Evolutionary conservation across 1,140 invertebrate genomes (phyloP).

Genomic region (Portunus trituberculatus): DNA sequence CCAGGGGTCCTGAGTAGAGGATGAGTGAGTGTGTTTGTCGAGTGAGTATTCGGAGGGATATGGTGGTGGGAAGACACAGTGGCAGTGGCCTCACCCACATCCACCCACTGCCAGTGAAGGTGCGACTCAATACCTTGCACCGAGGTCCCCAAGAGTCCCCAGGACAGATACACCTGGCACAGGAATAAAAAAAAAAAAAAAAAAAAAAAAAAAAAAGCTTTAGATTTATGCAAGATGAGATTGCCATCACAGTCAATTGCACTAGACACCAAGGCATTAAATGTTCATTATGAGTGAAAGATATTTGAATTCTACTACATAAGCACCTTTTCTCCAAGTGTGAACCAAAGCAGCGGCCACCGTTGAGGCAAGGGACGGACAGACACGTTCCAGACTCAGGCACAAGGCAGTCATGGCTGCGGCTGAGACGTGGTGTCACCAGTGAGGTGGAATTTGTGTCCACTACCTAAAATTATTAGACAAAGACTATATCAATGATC

Average conservation of each 20-base stretch:
- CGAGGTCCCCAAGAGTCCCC: constrained; percentile 55
- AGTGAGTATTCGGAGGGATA: constrained; percentile 43
- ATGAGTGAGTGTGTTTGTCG: constrained; percentile 29
- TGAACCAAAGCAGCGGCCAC: too few species aligned
- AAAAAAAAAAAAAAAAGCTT: too few species aligned
- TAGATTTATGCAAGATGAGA: neutral
- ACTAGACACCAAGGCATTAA: neutral
- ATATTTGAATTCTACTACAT: neutral
- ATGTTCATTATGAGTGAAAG: neutral
- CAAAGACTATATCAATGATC: too few species aligned
- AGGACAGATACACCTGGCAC: constrained; percentile 59
- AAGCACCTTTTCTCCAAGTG: neutral
- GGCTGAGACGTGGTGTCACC: too few species aligned
- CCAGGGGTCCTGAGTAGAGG: constrained; percentile 58
- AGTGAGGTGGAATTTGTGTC: too few species aligned
- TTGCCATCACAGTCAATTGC: too few species aligned
- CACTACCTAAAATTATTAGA: too few species aligned
- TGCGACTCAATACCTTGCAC: constrained; percentile 46
- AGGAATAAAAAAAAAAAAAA: too few species aligned
- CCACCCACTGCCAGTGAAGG: constrained; percentile 51
- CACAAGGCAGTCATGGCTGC: too few species aligned
- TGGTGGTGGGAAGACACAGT: constrained; percentile 52
- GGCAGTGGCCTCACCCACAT: constrained; percentile 54
- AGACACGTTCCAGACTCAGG: too few species aligned
- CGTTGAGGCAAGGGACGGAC: too few species aligned